Evolutionary conservation across 2,888 invertebrate species (phyloP), one percentile per base, ranked within the genome.

Genomic region (Phyto melanocephala): DNA sequence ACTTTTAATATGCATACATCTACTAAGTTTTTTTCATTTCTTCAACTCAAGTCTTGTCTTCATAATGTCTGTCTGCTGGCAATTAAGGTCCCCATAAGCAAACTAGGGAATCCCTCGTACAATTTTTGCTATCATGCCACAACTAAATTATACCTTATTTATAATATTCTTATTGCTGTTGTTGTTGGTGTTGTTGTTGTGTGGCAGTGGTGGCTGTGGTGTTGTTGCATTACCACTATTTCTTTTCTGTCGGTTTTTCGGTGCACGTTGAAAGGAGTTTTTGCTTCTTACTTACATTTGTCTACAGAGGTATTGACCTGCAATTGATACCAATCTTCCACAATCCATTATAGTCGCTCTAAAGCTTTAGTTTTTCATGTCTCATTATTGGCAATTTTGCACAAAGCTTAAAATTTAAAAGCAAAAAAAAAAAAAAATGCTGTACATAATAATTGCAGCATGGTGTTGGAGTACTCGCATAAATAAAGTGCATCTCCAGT

Each of bases 301-400:
- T 78, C 81, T 78, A 78, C 75, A 78, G 87, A 85, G 85, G 85
- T 87, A 88, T 89, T 89, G 89, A 89, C 89, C 89, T 86, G 89
- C 89, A 89, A 88, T 89, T 89, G 89, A 89, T 89, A 87, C 88
- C 88, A 87, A 88, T 88, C 87, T 87, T 85, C 85, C 87, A 86
- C 87, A 88, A 88, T 89, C 89, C 88, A 89, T 89, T 89, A 89
- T 87, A 85, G 87, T 82, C 76, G 81, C 88, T 88, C 87, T 87
- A 88, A 87, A 88, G 87, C 88, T 78, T 81, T 65, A 87, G 87
- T 87, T 88, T 68, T 88, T 88, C 89, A 89, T 89, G 90, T 89
- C 89, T 89, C 88, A 89, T 89, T 89, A 89, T 89, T 87, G 87
- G 87, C 87, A 89, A 89, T 89, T 89, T 89, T 85, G 85, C 85